Evolutionary conservation across 2,888 invertebrate genomes (phyloP), one percentile per base, ranked within the genome.

Genomic region (Hydraecia micacea): DNA sequence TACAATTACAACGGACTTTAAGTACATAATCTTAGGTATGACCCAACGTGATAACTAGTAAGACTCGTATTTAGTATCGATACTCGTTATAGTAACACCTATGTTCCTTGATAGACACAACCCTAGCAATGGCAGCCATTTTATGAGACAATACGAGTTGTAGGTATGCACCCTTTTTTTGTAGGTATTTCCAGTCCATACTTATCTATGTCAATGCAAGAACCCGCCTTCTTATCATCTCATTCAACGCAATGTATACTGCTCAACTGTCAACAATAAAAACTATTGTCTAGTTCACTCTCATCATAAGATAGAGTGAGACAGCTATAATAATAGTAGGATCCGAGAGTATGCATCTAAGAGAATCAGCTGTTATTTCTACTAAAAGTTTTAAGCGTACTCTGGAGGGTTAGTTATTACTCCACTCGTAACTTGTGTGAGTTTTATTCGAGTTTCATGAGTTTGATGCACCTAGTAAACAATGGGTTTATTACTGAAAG

Each of bases 371-470:
- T 39, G 58, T 73, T 80, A 65, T 74, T 39, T n/a, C 36, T 13
- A 70, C 63, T 72, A 58, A 73, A 85, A 77, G n/a, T 83, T 81
- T 73, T 63, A 81, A 86, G 18, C 39, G 46, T 46, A 49, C 49
- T 60, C 9, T 15, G n/a, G 67, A 46, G 66, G 52, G 58, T 62
- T 36, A 60, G 39, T 86, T 84, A 84, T n/a, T 66, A 73, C 58
- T 49, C 15, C 15, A 46, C 71, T 83, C 84, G 49, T 78, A 82
- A 75, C 58, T 66, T 72, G 13, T 68, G 32, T 42, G 49, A 83
- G 68, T 81, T 85, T 75, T 72, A 72, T 78, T 72, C 18, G 73
- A 82, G 32, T 73, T 85, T 80, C 62, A 70, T 15, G 73, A 73
- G 66, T 75, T 67, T 70, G 49, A 83, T 86, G 69, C 79, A 75